Base-by-base conservation (phyloP, 2,888 invertebrate species). In the Drosophila subquinaria region DNA sequence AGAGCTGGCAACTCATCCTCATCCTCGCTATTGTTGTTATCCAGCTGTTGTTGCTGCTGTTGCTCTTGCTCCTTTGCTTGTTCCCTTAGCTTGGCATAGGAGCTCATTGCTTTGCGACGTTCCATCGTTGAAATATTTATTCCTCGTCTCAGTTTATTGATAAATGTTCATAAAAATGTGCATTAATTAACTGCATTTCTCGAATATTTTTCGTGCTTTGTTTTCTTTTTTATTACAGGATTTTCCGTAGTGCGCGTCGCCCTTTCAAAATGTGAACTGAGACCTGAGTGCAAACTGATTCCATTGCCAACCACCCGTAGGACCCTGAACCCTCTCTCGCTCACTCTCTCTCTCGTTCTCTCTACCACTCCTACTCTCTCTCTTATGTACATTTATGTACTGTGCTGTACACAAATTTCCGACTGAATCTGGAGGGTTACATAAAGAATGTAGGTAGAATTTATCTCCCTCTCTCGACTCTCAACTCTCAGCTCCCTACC, bases 71-170 rank as follows among this genome's bases (percentile, higher is more conserved):
- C 15, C 43, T 20, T 23, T 6, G 43, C 43, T 13, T 59, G 79
- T 36, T 84, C 83, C 52, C 65, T 84, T 9, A 90, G 83, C 73
- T 88, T 91, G 30, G 76, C 78, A 81, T 92, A 91, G 6, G 83
- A 79, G 40, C 70, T 69, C 63, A 89, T 68, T 9, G 91, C 85
- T 63, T 79, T 81, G 38, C 90, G 91, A 11, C 92, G 83, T 64
- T 92, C 91, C 91, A 91, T 91, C 9, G 4, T 36, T n/a, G 9
- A 51, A 51, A 20, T 73, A 57, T 57, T 30, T 60, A 33, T 50
- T 4, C 5, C 23, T 57, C 4, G 20, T 35, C 55, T 42, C 50
- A 52, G n/a, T 43, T 60, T 62, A 15, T 71, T 59, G 27, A 35
- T 56, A 27, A 20, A 15, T 27, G 40, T 17, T 47, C 11, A 48